Conservation (phyloP, 2,888 invertebrate species). For the Leptopterna dolabrata region DNA sequence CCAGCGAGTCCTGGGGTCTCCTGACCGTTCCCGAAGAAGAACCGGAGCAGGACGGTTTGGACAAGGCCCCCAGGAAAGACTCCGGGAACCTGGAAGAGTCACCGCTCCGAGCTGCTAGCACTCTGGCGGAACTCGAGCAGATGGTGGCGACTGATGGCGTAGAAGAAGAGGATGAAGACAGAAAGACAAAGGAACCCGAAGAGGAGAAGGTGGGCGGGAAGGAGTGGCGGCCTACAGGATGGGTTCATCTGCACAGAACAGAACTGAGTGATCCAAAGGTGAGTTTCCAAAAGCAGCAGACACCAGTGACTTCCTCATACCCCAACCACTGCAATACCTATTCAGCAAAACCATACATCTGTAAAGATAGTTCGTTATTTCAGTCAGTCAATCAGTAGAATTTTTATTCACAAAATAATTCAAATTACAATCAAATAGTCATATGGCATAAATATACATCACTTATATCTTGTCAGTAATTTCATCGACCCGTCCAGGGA, state of each 20-base stretch:
- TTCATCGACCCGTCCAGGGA: too few relatives aligned
- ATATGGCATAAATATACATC: too few relatives aligned
- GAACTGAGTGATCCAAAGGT: conserved; percentile 85
- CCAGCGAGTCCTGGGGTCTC: conserved; percentile 65
- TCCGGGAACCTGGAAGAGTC: background rate
- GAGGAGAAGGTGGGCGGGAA: conserved; percentile 67
- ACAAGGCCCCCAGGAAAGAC: background rate
- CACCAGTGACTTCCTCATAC: too few relatives aligned
- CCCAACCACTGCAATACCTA: too few relatives aligned
- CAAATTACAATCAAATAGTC: too few relatives aligned
- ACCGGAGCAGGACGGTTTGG: conserved; percentile 67
- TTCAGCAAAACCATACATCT: too few relatives aligned
- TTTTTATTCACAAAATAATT: too few relatives aligned
- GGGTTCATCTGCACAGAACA: conserved; percentile 83
- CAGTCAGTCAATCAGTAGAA: too few relatives aligned
- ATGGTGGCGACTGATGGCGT: conserved; percentile 66
- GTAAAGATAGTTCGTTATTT: too few relatives aligned
- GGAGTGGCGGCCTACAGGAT: conserved; percentile 78
- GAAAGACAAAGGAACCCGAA: background rate
- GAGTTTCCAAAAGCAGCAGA: conserved; percentile 57
- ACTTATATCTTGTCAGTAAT: too few relatives aligned
- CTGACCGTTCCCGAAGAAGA: conserved; percentile 74
- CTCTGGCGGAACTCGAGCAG: conserved; percentile 78
- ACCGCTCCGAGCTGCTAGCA: conserved; percentile 37
- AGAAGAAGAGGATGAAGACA: conserved; percentile 47